Evolutionary conservation across 2,797 vertebrate genomes (phyloP).

Genomic region (Rhynchotus rufescens): DNA sequence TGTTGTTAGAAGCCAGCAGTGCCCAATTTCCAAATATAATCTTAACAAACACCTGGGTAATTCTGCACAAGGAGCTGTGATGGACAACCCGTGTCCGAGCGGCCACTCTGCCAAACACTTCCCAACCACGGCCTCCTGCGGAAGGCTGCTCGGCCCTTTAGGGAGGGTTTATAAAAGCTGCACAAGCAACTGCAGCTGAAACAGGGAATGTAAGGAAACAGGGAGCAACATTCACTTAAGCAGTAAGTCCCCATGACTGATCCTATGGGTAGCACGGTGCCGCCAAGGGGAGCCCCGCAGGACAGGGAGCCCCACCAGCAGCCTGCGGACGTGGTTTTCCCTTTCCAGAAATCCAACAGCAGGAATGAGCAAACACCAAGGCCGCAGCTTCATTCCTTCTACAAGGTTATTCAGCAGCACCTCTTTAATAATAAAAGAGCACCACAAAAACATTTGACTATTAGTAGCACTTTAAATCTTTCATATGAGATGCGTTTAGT

Average conservation of each 20-base stretch:
- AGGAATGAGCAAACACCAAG: background rate
- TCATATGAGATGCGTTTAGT: background rate
- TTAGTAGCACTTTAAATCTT: background rate
- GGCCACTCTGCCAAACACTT: background rate
- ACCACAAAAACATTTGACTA: background rate
- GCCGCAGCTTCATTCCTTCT: background rate
- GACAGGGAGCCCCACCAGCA: no score
- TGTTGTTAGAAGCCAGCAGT: accelerated
- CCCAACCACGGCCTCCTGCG: background rate
- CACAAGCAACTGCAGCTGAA: background rate
- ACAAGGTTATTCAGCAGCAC: background rate
- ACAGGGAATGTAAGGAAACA: background rate
- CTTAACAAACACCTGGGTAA: background rate
- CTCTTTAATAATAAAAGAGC: background rate
- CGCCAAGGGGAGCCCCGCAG: background rate
- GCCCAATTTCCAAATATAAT: background rate
- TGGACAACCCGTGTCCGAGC: background rate
- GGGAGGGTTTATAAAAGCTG: background rate
- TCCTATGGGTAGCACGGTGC: background rate
- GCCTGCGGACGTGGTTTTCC: background rate
- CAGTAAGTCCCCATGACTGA: background rate
- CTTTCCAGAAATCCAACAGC: background rate
- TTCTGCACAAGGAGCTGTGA: background rate
- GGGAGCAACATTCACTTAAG: background rate
- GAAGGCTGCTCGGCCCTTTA: background rate